Conservation (phyloP, 1,140 invertebrate species). For the Eulimnadia texana region DNA sequence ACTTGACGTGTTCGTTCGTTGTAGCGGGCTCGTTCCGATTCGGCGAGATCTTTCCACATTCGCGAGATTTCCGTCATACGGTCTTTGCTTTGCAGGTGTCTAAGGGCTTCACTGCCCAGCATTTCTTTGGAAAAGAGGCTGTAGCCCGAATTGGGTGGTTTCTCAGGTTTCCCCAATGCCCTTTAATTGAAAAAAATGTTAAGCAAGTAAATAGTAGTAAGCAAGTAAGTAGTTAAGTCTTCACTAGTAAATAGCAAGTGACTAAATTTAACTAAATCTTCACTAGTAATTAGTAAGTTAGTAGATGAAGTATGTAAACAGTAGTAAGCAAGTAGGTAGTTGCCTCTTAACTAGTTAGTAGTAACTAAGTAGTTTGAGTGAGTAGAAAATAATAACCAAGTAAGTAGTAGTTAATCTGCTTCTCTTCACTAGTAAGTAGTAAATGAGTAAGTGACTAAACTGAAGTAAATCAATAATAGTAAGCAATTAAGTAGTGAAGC, state of each 20-base stretch:
- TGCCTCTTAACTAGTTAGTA: neutral
- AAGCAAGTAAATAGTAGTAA: neutral
- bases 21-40: slow-evolving; percentile 30
- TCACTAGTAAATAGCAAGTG: too few relatives aligned
- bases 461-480: neutral
- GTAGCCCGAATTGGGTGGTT: slow-evolving; percentile 35
- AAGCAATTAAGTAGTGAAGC: too few relatives aligned
- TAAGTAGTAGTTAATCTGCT: too few relatives aligned
- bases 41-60: slow-evolving; percentile 33
- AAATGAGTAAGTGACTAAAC: too few relatives aligned
- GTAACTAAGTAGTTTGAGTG: too few relatives aligned
- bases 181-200: slow-evolving; percentile 13
- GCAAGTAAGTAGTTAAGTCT: too few relatives aligned
- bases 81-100: slow-evolving; percentile 31
- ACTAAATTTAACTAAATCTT: too few relatives aligned
- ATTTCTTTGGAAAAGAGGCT: slow-evolving; percentile 33
- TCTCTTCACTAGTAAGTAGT: too few relatives aligned
- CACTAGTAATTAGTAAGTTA: too few relatives aligned
- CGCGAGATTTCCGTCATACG: slow-evolving; percentile 34
- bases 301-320: too few relatives aligned
- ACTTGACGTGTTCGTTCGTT: slow-evolving; percentile 26
- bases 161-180: slow-evolving; percentile 28
- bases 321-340: neutral
- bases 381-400: too few relatives aligned
- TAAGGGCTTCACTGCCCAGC: slow-evolving; percentile 30